Evolutionary conservation across 2,888 invertebrate genomes (phyloP).

Genomic region (Pemphredon lugubris): DNA sequence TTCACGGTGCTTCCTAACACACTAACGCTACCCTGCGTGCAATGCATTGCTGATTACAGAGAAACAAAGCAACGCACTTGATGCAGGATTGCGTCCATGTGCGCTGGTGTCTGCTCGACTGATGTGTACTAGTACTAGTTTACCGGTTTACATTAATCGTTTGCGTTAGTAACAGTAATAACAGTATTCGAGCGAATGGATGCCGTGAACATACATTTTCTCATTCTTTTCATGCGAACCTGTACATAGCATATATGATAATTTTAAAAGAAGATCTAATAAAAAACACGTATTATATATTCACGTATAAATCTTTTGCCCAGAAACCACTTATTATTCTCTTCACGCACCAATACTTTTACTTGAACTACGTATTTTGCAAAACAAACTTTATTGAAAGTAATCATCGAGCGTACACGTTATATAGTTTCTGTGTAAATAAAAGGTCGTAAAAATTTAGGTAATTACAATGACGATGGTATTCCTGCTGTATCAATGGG

Average conservation of each 20-base stretch:
- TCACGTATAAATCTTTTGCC: no score
- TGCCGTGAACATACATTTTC: conserved; percentile 10
- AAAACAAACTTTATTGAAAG: conserved; percentile 59
- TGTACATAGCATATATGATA: conserved; percentile 44
- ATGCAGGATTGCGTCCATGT: conserved; percentile 79
- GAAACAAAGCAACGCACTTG: conserved; percentile 79
- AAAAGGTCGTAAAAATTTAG: conserved; percentile 29
- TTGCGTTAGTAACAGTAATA: no score
- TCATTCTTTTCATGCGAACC: conserved; percentile 11
- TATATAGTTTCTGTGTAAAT: conserved; percentile 25
- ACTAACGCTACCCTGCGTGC: conserved; percentile 79
- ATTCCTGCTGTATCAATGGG: conserved; percentile 49
- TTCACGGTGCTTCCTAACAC: conserved; percentile 72
- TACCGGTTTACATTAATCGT: conserved; percentile 1
- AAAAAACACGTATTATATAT: conserved; percentile 35
- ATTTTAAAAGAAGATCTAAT: conserved; percentile 30
- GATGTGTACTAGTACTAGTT: conserved; percentile 22
- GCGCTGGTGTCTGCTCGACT: conserved; percentile 56
- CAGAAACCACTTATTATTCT: no score
- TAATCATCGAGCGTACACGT: conserved; percentile 51
- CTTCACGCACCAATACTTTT: no score
- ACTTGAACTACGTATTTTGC: conserved; percentile 31
- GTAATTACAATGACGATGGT: conserved; percentile 45
- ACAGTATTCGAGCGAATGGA: conserved; percentile 2
- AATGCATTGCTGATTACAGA: conserved; percentile 79